Conservation (phyloP, 2,113 vertebrate genomes). For the Hoplias malabaricus region DNA sequence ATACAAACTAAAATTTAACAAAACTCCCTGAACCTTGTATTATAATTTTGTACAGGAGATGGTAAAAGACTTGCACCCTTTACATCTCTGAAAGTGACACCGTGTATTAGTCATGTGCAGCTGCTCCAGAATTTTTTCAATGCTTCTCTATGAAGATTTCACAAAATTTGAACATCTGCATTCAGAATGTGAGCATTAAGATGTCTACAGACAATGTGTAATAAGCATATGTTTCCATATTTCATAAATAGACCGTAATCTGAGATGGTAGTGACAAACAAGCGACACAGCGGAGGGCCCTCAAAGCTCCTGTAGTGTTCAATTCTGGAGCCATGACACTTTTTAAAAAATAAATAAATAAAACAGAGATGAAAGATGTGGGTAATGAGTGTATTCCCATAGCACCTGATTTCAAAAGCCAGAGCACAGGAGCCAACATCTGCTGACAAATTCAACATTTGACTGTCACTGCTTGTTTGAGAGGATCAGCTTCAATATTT, state of each 20-base stretch:
- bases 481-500: neutral
- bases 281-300: neutral
- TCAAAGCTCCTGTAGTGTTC: conserved; percentile 6
- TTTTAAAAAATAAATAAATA: neutral
- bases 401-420: neutral
- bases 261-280: neutral
- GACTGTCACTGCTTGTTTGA: neutral
- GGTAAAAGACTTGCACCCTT: no score
- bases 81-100: no score
- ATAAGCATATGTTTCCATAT: neutral
- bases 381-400: neutral
- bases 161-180: no score
- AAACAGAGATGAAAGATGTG: neutral
- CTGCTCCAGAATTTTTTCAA: no score
- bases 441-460: neutral
- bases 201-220: no score
- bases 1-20: no score
- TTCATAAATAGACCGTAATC: neutral
- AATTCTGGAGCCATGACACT: neutral
- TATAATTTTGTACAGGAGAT: no score
- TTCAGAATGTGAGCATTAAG: no score
- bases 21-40: no score
- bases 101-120: no score
- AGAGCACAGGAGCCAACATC: neutral
- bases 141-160: no score